Evolutionary conservation across 2,888 invertebrate genomes (phyloP).

Genomic region (Microctonus hyperodae): DNA sequence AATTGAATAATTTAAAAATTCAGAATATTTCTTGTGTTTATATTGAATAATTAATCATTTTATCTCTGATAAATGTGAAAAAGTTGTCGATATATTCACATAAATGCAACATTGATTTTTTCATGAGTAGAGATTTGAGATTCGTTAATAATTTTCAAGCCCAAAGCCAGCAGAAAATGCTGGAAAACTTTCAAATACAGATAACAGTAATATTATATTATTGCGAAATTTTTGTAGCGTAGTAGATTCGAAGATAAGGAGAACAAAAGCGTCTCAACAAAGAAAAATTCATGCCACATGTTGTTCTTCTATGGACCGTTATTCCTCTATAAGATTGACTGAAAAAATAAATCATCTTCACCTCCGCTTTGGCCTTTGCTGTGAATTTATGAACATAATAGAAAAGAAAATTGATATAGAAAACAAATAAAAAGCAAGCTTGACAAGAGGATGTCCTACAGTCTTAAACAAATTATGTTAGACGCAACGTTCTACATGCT

Average conservation of each 20-base stretch:
- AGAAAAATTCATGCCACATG: neutral
- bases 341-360: neutral
- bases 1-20: neutral
- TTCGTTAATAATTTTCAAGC: constrained; percentile 9
- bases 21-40: neutral
- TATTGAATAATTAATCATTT: neutral
- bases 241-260: neutral
- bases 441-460: constrained; percentile 9
- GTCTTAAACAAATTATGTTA: constrained; percentile 10
- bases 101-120: neutral
- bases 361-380: neutral
- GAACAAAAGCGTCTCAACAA: neutral
- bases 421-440: constrained; percentile 17
- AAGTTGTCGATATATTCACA: neutral
- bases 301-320: neutral
- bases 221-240: neutral
- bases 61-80: neutral
- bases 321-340: neutral
- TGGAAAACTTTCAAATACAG: constrained; percentile 9
- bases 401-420: constrained; percentile 14
- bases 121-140: neutral
- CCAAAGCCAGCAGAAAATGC: constrained; percentile 22
- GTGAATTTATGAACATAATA: constrained; percentile 10
- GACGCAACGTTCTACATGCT: constrained; percentile 16
- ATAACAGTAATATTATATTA: constrained; percentile 7